Base-by-base conservation (phyloP, 2,797 vertebrate species). In the Galago senegalensis region DNA sequence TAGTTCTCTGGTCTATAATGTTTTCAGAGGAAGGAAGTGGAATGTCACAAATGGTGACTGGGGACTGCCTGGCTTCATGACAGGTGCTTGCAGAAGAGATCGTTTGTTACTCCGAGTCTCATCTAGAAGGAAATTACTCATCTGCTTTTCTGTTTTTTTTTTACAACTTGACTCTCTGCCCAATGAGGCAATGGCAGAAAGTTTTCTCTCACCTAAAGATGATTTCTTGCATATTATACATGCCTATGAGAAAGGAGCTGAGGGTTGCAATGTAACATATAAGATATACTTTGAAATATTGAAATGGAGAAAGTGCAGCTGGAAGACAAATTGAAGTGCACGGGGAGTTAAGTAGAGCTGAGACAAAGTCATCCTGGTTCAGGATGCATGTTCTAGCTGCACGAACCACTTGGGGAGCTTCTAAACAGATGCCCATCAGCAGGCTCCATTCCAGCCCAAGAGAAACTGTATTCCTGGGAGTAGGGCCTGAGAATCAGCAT, bases 101-200 rank as follows among this genome's bases (percentile, higher is more conserved):
- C 76, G 5, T 7, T 80, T 77, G 93, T 94, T 65, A 87, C 88
- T 1, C n/a, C 37, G 34, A 5, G 20, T 60, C 43, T 94, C 56
- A 25, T n/a, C 69, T 81, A n/a, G 34, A 89, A 89, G 67, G 56
- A 20, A 85, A 81, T 65, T 73, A 63, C 76, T 91, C 0, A 0
- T 43, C 87, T 85, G 46, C 5, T 3, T 96, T 94, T 95, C 92
- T 91, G 34, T 85, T 40, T 4, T 3, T 96, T 93, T 95, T 94
- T 91, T 53, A 73, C 43, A 46, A 21, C 34, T 85, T 90, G 89
- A 86, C 18, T 90, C 37, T 93, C 77, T 93, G 89, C 34, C 90
- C 88, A 93, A 0, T 96, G 85, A 97, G 46, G 82, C 70, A 92
- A 96, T 86, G 89, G 84, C 53, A 34, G 56, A 89, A 88, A 86